Evolutionary conservation across 2,888 invertebrate species (phyloP), one percentile per base, ranked within the genome.

Genomic region (Cantharis lateralis): DNA sequence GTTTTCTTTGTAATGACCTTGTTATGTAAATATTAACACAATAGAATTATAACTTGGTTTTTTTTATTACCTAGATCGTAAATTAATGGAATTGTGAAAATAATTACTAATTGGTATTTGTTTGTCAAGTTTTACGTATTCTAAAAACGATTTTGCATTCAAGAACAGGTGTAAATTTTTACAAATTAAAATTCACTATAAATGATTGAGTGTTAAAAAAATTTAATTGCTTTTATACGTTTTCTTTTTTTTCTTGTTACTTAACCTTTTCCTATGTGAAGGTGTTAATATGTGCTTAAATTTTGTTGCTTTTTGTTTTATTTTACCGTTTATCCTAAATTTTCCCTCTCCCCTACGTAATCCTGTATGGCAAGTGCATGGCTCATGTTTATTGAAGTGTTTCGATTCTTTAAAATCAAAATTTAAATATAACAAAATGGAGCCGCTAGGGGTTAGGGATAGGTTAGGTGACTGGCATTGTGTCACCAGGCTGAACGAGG

Each of bases 401-500:
- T 48, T 48, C 68, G 68, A 62, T 26, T 62, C 10, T 48, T 24
- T 24, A 32, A 11, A 10, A 48, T 76, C 71, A 63, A 76, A 76
- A 76, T 76, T 76, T 72, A 70, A 73, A 16, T 28, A 15, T 10
- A 16, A 63, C 26, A 28, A 28, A 62, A 20, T 68, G 78, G 78
- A 78, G 78, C 78, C 78, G 75, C 62, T 66, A 78, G 78, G 75
- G 75, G 75, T 76, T 76, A 76, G 78, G 78, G 76, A 75, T 75
- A 75, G 78, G 70, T 78, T 78, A 78, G 78, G 76, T 78, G 76
- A 76, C 76, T 75, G 76, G 76, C 73, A 71, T 24, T 78, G 78
- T 91, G 91, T 91, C 90, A 90, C 90, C 91, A 92, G 92, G 92
- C 93, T 93, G 93, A 92, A 90, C 91, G 86, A 84, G 86, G 84